Conservation (phyloP, 2,797 vertebrate genomes). For the Hoplostethus mediterraneus region DNA sequence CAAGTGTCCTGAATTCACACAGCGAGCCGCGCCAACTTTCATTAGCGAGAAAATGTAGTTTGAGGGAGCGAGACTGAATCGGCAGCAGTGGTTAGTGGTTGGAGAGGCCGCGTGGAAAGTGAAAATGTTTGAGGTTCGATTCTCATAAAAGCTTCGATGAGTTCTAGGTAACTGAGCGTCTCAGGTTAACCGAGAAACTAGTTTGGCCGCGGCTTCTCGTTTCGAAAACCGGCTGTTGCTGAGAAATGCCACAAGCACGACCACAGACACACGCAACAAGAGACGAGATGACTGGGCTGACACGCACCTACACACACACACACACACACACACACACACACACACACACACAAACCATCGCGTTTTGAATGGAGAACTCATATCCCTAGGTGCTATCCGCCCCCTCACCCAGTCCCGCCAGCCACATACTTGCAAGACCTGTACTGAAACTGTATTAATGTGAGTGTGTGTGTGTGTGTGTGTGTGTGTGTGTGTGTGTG, state of each 20-base stretch:
- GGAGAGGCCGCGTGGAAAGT: constrained; percentile 3
- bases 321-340: not conserved
- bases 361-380: constrained; percentile 20
- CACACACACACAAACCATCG: constrained; percentile 15
- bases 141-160: not conserved
- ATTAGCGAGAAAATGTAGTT: no score
- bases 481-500: no score
- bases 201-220: no score
- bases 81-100: not conserved
- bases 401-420: constrained; percentile 31
- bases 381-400: constrained; percentile 48
- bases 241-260: no score
- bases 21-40: no score
- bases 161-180: no score
- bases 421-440: constrained; percentile 51
- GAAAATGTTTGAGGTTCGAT: not conserved
- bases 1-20: not conserved
- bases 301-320: not conserved
- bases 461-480: not conserved
- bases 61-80: constrained; percentile 19
- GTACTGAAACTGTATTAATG: constrained; percentile 32
- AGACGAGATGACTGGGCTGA: no score
- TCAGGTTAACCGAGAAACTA: no score
- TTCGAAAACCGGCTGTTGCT: no score
- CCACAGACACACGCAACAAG: not conserved